Base-by-base conservation (phyloP, 1,140 invertebrate species). In the Spodoptera litura region DNA sequence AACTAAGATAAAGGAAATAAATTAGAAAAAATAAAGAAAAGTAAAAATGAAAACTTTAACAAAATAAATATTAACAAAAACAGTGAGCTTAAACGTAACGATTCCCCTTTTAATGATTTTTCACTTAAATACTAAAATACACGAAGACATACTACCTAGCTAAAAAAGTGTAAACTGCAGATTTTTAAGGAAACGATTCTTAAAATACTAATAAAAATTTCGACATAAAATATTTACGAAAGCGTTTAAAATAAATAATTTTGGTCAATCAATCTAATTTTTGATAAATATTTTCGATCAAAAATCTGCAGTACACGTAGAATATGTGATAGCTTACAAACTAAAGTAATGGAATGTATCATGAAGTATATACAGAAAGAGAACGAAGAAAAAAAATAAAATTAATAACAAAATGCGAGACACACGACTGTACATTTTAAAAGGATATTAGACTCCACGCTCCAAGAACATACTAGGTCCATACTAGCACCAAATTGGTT, bases 11-110 rank as follows among this genome's bases (percentile, higher is more conserved):
- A 86, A 87, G 55, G 74, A 82, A 87, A 88, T 88, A 90, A 87
- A 85, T 85, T 86, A 81, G 81, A 86, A 90, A 91, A 20, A 20
- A 20, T 20, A 20, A 20, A 88, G n/a, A 27, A 31, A 68, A 51
- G 38, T 44, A 44, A 44, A 44, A 44, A 44, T 44, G 38, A 68
- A 68, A 68, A 68, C 85, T 87, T 84, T 90, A 92, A 91, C 87
- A 93, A 90, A 92, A 91, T 90, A 90, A 90, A 91, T 87, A 91
- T 87, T 86, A 94, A 90, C 89, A 92, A 89, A 91, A 92, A 90
- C 83, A 88, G 79, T 84, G 85, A 88, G 89, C 91, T 91, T 94
- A 94, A 94, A 94, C 93, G 93, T 94, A 94, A 93, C 91, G 88
- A 89, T 94, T 93, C 91, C 93, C 93, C 91, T 79, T 89, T 89